phyloP scores from a whole-genome alignment of 2,888 invertebrate genomes.

The Caradrina kadenii region DNA sequence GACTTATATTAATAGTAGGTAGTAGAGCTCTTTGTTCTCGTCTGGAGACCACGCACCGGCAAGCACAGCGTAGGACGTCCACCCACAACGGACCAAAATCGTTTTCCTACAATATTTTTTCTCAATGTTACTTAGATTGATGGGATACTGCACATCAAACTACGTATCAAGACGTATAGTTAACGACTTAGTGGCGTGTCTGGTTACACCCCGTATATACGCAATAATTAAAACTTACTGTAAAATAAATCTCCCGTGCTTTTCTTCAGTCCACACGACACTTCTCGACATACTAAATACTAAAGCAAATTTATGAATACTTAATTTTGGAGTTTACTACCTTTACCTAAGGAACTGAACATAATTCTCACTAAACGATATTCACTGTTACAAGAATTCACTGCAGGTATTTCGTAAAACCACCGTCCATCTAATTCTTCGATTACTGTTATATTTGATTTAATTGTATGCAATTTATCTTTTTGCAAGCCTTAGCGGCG shows the following conservation, averaged over 20 bases:
- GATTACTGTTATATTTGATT: not conserved
- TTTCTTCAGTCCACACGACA: not conserved
- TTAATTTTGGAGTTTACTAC: not conserved
- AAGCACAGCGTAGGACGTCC: too few relatives aligned
- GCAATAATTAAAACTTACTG: constrained; percentile 16
- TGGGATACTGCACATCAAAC: too few relatives aligned
- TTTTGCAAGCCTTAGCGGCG: not conserved
- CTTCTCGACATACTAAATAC: constrained; percentile 17
- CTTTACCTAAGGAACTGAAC: not conserved
- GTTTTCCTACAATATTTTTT: too few relatives aligned
- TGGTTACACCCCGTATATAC: too few relatives aligned
- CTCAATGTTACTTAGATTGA: too few relatives aligned
- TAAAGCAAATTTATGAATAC: not conserved
- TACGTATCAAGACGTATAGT: too few relatives aligned
- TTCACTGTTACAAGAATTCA: not conserved
- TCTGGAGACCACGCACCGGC: too few relatives aligned
- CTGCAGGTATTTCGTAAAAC: constrained; percentile 2
- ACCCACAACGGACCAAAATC: too few relatives aligned
- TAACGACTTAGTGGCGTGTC: too few relatives aligned
- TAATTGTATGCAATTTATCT: not conserved
- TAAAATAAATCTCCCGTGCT: not conserved
- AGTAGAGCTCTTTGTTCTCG: too few relatives aligned
- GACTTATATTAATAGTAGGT: too few relatives aligned
- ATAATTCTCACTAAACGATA: not conserved
- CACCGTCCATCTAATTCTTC: too few relatives aligned